Conservation (phyloP, 2,888 invertebrate genomes). For the Glaucopsyche alexis region DNA sequence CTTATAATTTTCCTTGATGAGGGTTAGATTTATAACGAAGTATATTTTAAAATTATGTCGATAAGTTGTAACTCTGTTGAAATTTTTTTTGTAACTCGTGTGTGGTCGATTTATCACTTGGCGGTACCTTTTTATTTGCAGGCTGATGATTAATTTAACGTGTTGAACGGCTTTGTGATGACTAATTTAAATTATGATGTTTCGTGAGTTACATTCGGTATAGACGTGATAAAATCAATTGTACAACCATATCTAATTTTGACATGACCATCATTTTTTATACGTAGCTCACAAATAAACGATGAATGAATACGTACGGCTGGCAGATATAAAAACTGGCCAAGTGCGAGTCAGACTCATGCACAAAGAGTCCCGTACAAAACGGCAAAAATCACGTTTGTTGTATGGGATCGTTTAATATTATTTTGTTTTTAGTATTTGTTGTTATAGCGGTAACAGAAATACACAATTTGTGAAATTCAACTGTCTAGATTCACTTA, state of each 20-base stretch:
- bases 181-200: not conserved
- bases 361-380: too few relatives aligned
- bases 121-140: conserved; percentile 14
- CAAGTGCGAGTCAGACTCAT: too few relatives aligned
- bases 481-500: too few relatives aligned
- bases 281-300: not conserved
- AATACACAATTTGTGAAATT: too few relatives aligned
- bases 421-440: too few relatives aligned
- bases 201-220: not conserved
- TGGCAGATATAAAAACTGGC: not conserved
- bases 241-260: not conserved
- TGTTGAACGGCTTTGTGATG: not conserved
- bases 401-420: too few relatives aligned
- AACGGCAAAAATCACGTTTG: too few relatives aligned
- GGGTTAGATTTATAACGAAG: too few relatives aligned
- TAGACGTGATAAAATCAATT: not conserved
- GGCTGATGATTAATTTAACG: conserved; percentile 18
- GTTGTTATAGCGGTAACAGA: too few relatives aligned
- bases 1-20: too few relatives aligned
- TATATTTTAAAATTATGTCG: not conserved
- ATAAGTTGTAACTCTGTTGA: not conserved
- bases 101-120: conserved; percentile 13
- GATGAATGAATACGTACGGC: not conserved
- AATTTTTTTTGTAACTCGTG: not conserved
- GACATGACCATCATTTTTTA: not conserved